These are phyloP conservation scores for Onthophagus sagittarius DNA, from an alignment of 2,888 invertebrate genomes.

Conservation along the genomic window DNA sequence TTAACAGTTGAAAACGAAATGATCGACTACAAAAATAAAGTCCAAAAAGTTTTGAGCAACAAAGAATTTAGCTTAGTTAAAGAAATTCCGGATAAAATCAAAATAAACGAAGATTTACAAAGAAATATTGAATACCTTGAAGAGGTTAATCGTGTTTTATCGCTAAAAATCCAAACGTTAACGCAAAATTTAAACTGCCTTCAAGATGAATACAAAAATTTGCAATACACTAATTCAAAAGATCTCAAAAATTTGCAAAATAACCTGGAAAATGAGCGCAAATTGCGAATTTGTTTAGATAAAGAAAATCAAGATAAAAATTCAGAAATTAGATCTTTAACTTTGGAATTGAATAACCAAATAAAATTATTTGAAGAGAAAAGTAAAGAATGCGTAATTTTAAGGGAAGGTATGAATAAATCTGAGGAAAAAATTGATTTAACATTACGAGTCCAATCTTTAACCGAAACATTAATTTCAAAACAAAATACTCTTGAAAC, in stretches of 20 bases:
- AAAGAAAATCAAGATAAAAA: neutral
- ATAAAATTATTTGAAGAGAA: neutral
- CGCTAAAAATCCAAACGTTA: neutral
- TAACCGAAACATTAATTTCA: neutral
- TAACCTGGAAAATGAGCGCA: neutral
- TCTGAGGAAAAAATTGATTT: neutral
- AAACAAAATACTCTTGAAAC: constrained; percentile 3
- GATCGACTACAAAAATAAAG: neutral
- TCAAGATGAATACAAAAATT: neutral
- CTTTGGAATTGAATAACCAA: neutral
- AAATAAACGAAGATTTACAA: neutral
- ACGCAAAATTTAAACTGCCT: neutral
- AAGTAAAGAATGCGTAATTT: neutral
- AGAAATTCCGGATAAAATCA: neutral
- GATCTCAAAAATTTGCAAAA: constrained; percentile 1
- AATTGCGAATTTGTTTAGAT: neutral
- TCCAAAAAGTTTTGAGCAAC: neutral
- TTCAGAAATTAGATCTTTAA: neutral
- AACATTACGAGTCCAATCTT: neutral
- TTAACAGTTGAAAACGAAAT: constrained; percentile 7
- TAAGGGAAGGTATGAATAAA: neutral
- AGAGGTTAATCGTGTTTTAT: neutral
- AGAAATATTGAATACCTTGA: neutral
- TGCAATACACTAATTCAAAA: neutral
- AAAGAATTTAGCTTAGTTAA: neutral